phyloP scores from a whole-genome alignment of 1,140 invertebrate species.

The Neodiprion fabricii region DNA sequence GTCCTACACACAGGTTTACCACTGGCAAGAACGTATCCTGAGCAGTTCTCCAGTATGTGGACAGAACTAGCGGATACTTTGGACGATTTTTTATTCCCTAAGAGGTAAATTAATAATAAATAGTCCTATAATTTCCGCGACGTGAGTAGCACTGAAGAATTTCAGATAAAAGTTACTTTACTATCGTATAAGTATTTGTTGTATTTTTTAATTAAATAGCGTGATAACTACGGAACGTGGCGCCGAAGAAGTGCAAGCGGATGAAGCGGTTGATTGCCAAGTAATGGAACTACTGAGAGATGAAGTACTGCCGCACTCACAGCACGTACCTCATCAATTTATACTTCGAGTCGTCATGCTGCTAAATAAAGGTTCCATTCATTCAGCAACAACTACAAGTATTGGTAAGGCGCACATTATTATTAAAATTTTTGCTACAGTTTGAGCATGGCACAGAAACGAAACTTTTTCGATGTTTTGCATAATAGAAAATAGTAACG shows the following conservation, averaged over 20 bases:
- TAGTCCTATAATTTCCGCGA: background rate
- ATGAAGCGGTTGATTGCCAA: constrained; percentile 87
- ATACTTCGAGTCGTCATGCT: constrained; percentile 87
- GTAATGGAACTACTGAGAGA: constrained; percentile 85
- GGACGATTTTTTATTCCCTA: constrained; percentile 91
- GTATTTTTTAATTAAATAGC: constrained; percentile 27
- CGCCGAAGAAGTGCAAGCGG: constrained; percentile 81
- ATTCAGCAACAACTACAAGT: constrained; percentile 78
- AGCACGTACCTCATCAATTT: constrained; percentile 83
- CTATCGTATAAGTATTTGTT: background rate
- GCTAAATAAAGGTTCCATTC: constrained; percentile 92
- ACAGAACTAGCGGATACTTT: constrained; percentile 82
- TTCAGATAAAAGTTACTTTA: background rate
- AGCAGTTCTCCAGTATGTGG: constrained; percentile 81
- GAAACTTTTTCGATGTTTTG: background rate
- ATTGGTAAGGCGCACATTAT: constrained; percentile 50
- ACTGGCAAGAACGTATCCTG: constrained; percentile 79
- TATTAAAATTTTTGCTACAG: constrained; percentile 14
- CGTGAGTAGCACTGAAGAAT: background rate
- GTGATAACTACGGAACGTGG: constrained; percentile 69
- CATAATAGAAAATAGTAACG: constrained; percentile 70
- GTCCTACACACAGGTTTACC: constrained; percentile 87
- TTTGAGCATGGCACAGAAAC: background rate
- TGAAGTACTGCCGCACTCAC: constrained; percentile 84
- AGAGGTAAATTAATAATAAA: constrained; percentile 60